A percentile compares a stretch with the other conserved stretches of the same genome.
phyloP scores from a whole-genome alignment of 2,888 invertebrate species.

The Drosophila histrio region DNA sequence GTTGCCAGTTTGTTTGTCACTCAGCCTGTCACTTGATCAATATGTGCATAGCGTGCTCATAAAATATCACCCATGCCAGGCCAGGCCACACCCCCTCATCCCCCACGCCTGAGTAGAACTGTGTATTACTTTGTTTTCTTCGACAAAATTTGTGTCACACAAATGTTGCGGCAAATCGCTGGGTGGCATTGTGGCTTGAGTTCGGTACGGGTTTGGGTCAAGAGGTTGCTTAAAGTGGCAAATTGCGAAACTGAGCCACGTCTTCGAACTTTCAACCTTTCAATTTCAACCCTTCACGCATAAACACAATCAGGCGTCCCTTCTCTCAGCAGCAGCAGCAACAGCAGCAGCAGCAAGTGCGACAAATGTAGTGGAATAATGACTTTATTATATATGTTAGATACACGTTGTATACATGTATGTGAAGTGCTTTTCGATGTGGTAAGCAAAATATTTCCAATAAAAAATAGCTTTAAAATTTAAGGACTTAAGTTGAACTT shows the following conservation, averaged over 20 bases:
- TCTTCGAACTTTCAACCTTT: constrained; percentile 51
- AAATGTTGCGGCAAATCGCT: constrained; percentile 63
- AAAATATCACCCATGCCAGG: constrained; percentile 47
- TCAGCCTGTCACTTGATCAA: constrained; percentile 77
- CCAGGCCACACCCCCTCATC: background rate
- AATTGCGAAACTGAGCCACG: constrained; percentile 49
- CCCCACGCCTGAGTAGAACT: background rate
- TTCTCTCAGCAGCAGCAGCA: background rate
- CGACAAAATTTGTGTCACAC: constrained; percentile 66
- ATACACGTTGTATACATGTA: background rate
- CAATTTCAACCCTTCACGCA: constrained; percentile 55
- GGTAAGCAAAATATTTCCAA: constrained; percentile 10
- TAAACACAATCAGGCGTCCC: constrained; percentile 56
- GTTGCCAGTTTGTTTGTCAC: constrained; percentile 69
- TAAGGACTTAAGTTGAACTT: background rate
- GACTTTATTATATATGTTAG: constrained; percentile 51
- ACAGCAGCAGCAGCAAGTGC: constrained; percentile 38
- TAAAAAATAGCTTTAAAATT: background rate
- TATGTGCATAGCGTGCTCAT: constrained; percentile 76
- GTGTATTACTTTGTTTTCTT: constrained; percentile 72
- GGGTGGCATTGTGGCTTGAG: background rate
- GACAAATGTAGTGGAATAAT: constrained; percentile 72
- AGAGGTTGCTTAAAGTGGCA: constrained; percentile 42
- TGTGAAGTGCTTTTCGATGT: constrained; percentile 8
- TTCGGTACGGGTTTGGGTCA: constrained; percentile 36